phyloP scores from a whole-genome alignment of 53 echinoderm and acorn worm genomes.

The Temnopleurus reevesii region DNA sequence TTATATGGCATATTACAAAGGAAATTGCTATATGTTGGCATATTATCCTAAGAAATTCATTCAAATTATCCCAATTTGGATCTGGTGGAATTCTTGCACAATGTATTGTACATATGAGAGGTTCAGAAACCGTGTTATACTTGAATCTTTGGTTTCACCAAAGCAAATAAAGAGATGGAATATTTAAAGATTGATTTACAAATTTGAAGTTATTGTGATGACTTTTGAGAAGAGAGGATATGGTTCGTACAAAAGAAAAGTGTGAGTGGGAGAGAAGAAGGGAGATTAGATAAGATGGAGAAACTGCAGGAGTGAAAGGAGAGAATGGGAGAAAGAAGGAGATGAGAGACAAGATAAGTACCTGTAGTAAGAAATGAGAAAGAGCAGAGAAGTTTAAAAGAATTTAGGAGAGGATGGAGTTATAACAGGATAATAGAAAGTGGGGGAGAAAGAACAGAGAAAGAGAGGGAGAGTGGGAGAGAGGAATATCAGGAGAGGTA shows the following conservation, averaged over 20 bases:
- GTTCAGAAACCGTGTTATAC: constrained; percentile 7
- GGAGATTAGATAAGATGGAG: neutral
- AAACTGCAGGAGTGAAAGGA: neutral
- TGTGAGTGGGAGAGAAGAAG: neutral
- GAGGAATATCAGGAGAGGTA: neutral
- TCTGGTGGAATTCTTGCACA: neutral
- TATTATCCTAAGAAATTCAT: too few relatives aligned
- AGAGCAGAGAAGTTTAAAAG: neutral
- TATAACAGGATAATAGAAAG: neutral
- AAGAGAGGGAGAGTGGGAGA: neutral
- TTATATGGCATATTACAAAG: too few relatives aligned
- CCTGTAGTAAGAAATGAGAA: neutral
- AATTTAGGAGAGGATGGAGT: neutral
- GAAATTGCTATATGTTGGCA: too few relatives aligned
- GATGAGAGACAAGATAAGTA: neutral
- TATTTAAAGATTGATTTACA: too few relatives aligned
- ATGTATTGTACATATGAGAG: constrained; percentile 26
- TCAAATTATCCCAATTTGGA: too few relatives aligned
- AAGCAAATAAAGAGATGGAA: neutral
- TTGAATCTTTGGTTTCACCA: too few relatives aligned
- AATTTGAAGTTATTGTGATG: too few relatives aligned
- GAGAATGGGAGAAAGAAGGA: neutral
- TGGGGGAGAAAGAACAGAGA: neutral
- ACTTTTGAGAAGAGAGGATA: too few relatives aligned
- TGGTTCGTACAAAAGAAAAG: too few relatives aligned